Conservation (phyloP, 1,140 invertebrate genomes). For the Drosophila lowei region DNA sequence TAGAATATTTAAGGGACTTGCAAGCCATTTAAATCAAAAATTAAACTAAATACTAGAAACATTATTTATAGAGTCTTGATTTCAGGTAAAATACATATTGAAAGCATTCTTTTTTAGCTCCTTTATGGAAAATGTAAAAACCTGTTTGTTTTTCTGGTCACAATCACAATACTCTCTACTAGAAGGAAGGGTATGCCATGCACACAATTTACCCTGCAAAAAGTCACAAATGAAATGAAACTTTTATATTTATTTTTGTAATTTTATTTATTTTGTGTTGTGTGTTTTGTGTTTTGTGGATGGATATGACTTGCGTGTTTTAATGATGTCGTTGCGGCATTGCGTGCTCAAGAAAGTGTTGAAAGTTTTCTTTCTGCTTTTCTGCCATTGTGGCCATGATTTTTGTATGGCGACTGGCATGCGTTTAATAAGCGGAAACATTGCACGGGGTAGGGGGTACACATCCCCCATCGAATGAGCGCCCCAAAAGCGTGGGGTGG, state of each 20-base stretch:
- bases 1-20: too few relatives aligned
- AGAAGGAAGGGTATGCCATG: background rate
- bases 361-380: constrained; percentile 44
- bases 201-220: background rate
- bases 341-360: constrained; percentile 68
- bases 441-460: background rate
- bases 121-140: too few relatives aligned
- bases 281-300: constrained; percentile 32
- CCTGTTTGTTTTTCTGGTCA: too few relatives aligned
- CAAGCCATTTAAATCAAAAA: too few relatives aligned
- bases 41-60: too few relatives aligned
- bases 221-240: constrained; percentile 1
- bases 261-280: constrained; percentile 15
- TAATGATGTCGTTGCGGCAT: constrained; percentile 51
- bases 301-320: constrained; percentile 49
- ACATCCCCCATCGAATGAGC: constrained; percentile 1
- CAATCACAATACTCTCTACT: too few relatives aligned
- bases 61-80: too few relatives aligned
- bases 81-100: too few relatives aligned
- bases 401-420: constrained; percentile 26
- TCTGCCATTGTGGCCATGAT: constrained; percentile 28
- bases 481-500: constrained; percentile 10
- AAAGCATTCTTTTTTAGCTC: too few relatives aligned
- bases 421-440: constrained; percentile 63
- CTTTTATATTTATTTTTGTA: constrained; percentile 26